Percentiles rank a stretch among this genome's conserved stretches.
These are phyloP conservation scores for Benitochromis conjunctus DNA, from an alignment of 2,113 vertebrate genomes.

Conservation along the genomic window DNA sequence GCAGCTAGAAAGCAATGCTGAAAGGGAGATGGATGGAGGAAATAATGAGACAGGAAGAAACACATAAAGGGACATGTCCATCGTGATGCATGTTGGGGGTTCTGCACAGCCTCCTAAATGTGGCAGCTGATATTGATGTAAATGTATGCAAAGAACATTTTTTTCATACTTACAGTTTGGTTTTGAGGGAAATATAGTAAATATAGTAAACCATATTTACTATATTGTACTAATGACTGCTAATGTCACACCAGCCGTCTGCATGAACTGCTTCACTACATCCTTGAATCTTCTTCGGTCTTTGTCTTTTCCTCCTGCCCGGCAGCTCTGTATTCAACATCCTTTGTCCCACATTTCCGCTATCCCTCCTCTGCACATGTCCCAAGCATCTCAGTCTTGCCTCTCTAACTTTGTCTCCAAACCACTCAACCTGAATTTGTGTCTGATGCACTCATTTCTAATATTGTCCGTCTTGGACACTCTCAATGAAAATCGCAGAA, in stretches of 20 bases:
- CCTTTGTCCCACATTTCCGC: background rate
- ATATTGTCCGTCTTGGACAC: background rate
- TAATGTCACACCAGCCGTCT: background rate
- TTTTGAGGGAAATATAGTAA: background rate
- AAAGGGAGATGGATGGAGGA: constrained; percentile 2
- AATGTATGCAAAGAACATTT: background rate
- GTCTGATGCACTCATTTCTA: background rate
- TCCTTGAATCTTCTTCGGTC: background rate
- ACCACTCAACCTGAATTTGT: background rate
- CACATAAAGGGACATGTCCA: background rate
- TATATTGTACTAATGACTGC: background rate
- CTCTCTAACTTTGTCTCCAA: background rate
- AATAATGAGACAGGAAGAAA: background rate
- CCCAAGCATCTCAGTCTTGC: background rate
- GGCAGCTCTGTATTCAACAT: background rate
- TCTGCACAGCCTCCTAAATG: background rate
- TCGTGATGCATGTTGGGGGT: background rate
- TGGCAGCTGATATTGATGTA: background rate
- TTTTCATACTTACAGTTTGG: background rate
- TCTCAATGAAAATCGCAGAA: background rate
- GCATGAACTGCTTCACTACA: background rate
- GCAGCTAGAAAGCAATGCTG: background rate
- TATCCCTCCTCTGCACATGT: background rate
- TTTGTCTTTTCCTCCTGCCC: background rate
- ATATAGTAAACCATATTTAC: background rate